These are phyloP conservation scores for Anguilla anguilla DNA, from an alignment of 2,797 vertebrate species.

Conservation along the genomic window DNA sequence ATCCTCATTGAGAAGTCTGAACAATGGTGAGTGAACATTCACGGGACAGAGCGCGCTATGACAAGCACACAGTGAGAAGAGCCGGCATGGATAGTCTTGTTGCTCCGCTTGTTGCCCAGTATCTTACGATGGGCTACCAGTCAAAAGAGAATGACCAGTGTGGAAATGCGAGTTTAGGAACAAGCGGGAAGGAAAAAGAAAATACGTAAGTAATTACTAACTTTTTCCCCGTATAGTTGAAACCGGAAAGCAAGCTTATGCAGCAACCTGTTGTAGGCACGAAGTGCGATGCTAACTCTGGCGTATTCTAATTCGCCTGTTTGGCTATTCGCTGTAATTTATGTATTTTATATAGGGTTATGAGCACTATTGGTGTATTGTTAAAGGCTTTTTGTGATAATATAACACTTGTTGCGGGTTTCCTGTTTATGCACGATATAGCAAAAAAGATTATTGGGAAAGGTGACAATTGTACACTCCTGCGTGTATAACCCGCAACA, in stretches of 20 bases:
- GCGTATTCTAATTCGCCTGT: neutral
- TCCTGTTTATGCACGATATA: neutral
- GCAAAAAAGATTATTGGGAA: neutral
- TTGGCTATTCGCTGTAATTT: neutral
- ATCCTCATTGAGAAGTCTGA: constrained; percentile 64
- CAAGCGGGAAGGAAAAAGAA: constrained; percentile 69
- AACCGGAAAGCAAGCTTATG: neutral
- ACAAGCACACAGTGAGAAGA: constrained; percentile 65
- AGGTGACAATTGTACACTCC: neutral
- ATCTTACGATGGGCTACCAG: constrained; percentile 76
- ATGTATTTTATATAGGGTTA: neutral
- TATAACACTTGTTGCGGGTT: neutral
- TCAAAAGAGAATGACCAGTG: constrained; percentile 63
- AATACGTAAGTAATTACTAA: constrained; percentile 64
- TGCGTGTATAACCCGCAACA: neutral
- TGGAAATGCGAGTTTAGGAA: constrained; percentile 53
- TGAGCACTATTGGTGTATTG: neutral
- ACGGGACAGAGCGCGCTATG: constrained; percentile 59
- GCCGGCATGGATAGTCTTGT: constrained; percentile 77
- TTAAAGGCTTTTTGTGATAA: neutral
- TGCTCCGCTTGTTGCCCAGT: constrained; percentile 76
- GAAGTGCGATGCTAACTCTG: neutral
- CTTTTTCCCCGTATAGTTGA: neutral
- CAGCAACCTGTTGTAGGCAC: constrained; percentile 5
- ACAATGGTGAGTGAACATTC: constrained; percentile 64